These are phyloP conservation scores for Cydia pomonella DNA, from an alignment of 1,140 invertebrate genomes.

Conservation along the genomic window DNA sequence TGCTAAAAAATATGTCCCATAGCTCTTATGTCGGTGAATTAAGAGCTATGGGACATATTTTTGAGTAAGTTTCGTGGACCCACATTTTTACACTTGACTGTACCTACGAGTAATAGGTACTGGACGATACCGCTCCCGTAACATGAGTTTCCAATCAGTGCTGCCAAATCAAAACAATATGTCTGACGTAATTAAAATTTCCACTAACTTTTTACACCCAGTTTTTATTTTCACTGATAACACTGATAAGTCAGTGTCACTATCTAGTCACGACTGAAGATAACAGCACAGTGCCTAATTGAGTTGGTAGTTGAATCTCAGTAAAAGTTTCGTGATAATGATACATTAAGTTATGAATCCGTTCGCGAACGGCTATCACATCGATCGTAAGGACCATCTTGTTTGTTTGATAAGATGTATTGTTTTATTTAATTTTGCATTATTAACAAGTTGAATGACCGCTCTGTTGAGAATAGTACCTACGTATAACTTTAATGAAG, in stretches of 20 bases:
- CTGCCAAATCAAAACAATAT: too few species aligned
- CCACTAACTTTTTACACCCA: neutral
- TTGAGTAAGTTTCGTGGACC: too few species aligned
- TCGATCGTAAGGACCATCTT: constrained; percentile 50
- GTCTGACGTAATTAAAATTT: constrained; percentile 1
- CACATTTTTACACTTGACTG: too few species aligned
- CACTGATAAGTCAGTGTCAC: constrained; percentile 5
- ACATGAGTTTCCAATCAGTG: too few species aligned
- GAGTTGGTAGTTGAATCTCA: constrained; percentile 26
- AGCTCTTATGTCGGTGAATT: too few species aligned
- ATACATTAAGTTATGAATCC: constrained; percentile 52
- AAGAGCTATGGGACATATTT: too few species aligned
- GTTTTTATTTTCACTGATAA: constrained; percentile 28
- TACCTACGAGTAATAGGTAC: too few species aligned
- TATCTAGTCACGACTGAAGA: constrained; percentile 49
- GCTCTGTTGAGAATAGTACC: neutral
- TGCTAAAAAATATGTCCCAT: too few species aligned
- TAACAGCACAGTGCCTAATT: constrained; percentile 42
- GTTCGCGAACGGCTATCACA: constrained; percentile 54
- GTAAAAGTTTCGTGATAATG: constrained; percentile 24
- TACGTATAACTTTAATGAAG: neutral
- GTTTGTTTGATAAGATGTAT: constrained; percentile 1
- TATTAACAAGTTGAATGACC: neutral
- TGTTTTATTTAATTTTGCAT: neutral
- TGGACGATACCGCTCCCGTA: too few species aligned